Base-by-base conservation (phyloP, 2,888 invertebrate species). In the Stegana nigrithorax region DNA sequence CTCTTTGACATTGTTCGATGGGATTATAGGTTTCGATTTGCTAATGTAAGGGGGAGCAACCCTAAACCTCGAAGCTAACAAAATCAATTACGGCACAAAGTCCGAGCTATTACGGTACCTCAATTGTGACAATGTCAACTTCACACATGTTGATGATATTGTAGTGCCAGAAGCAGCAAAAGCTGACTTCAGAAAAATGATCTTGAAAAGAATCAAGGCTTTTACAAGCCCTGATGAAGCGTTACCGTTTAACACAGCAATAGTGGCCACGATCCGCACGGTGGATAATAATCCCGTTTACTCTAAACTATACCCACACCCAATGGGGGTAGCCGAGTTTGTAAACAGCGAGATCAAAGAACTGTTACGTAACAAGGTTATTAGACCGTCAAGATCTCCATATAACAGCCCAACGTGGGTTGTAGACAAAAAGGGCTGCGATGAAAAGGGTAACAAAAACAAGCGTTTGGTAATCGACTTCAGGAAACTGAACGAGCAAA, bases 11-110 rank as follows among this genome's bases (percentile, higher is more conserved):
- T n/a, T n/a, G n/a, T 50, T 65, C 32, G 61, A 65, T 50, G 65
- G 62, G 2, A 66, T 66, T 1, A 60, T 63, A 2, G 63, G 60
- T 1, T 62, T 57, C 17, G 62, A 62, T 29, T 63, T 66, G 42
- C 29, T 63, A 1, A 57, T 14, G 2, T 50, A 59, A 45, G 53
- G 63, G 1, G 25, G 21, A 3, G 60, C 62, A 25, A 56, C 55
- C 0, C 4, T 62, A 23, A 39, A 62, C 47, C 0, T 59, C 0
- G 2, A 6, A 6, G 59, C 57, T 14, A 60, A 62, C 10, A 21
- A 25, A 50, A 17, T 64, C 7, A 10, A 3, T 32, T 65, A 59
- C 10, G 25, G 42, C 29, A 51, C 50, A 10, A 27, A 44, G n/a
- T 36, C 26, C 4, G 59, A 44, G 27, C 29, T 25, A 21, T 23